Conservation (phyloP, 2,888 invertebrate species). For the Harpalus rufipes region DNA sequence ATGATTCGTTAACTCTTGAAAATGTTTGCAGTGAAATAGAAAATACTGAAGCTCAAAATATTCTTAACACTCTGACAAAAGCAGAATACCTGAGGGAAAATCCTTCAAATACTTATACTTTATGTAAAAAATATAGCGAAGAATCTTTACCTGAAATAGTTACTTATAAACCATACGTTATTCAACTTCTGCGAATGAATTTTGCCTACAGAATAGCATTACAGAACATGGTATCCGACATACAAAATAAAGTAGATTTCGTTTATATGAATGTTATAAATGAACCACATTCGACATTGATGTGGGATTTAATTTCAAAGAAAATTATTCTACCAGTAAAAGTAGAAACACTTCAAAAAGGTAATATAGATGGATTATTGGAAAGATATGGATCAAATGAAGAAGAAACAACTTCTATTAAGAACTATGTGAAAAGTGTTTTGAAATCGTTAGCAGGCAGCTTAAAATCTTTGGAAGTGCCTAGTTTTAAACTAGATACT, state of each 20-base stretch:
- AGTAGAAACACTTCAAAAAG: conserved; percentile 13
- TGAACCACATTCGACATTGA: conserved; percentile 66
- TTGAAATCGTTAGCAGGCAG: conserved; percentile 59
- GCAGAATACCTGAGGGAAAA: conserved; percentile 54
- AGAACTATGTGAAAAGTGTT: conserved; percentile 56
- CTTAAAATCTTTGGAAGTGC: conserved; percentile 63
- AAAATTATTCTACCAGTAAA: conserved; percentile 64
- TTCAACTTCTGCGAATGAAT: conserved; percentile 59
- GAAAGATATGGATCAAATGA: conserved; percentile 25
- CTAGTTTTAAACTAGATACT: conserved; percentile 63
- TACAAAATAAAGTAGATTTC: conserved; percentile 59
- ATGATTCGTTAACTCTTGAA: conserved; percentile 67
- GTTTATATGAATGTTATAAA: conserved; percentile 59
- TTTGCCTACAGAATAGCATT: conserved; percentile 68
- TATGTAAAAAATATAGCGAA: conserved; percentile 61
- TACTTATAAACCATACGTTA: conserved; percentile 64
- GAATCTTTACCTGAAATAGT: conserved; percentile 62
- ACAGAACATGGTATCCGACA: conserved; percentile 61
- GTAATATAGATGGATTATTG: conserved; percentile 36
- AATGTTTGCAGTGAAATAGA: conserved; percentile 67
- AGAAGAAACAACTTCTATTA: conserved; percentile 21
- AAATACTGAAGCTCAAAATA: conserved; percentile 60
- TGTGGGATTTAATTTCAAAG: conserved; percentile 67
- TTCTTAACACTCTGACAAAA: conserved; percentile 63
- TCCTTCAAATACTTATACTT: conserved; percentile 46